phyloP scores from a whole-genome alignment of 2,888 invertebrate genomes.

The Troides aeacus region DNA sequence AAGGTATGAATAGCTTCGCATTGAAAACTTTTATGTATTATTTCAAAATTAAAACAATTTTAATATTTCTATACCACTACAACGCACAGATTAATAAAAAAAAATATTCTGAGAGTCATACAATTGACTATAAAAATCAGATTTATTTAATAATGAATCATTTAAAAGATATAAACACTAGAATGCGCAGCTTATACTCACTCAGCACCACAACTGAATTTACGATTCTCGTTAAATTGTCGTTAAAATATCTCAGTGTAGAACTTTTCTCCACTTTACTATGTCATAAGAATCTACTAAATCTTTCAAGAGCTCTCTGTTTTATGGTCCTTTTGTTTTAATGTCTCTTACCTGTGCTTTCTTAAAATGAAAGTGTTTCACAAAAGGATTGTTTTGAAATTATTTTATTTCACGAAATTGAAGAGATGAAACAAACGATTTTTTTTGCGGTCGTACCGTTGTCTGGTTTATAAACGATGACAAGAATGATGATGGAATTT shows the following conservation, averaged over 20 bases:
- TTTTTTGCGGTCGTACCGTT: too few species aligned
- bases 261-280: constrained; percentile 20
- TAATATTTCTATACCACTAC: not conserved
- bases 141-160: not conserved
- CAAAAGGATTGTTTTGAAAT: not conserved
- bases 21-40: not conserved
- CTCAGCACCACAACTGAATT: constrained; percentile 1
- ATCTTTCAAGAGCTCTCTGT: constrained; percentile 19
- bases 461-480: too few species aligned
- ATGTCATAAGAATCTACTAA: constrained; percentile 19
- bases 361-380: constrained; percentile 12
- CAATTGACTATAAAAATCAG: not conserved
- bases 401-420: not conserved
- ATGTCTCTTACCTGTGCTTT: constrained; percentile 13
- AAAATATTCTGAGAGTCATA: not conserved
- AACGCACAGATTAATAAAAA: not conserved
- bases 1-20: not conserved
- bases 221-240: constrained; percentile 23
- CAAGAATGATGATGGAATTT: too few species aligned
- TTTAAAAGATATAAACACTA: not conserved
- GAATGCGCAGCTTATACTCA: not conserved
- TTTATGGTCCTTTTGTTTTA: constrained; percentile 19
- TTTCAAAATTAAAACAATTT: not conserved
- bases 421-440: not conserved
- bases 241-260: constrained; percentile 21